Evolutionary conservation across 2,113 vertebrate species (phyloP), one percentile per base, ranked within the genome.

Genomic region (Petrocephalus microphthalmus): DNA sequence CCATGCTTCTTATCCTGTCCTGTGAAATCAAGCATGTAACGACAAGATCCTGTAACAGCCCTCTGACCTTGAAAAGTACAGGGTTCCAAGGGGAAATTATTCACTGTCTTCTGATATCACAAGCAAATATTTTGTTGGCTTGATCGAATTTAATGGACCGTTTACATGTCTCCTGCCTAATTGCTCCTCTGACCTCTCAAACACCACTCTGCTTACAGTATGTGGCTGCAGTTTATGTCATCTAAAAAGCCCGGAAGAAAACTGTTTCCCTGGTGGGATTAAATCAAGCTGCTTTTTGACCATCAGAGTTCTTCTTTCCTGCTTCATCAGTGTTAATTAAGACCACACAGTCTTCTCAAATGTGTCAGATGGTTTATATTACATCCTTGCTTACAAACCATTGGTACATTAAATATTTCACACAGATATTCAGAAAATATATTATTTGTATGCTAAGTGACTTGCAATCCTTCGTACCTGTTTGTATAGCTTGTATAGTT

Each of bases 81-180:
- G 45, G 37, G 22, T 81, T 45, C 42, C 15, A 42, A 45, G 33
- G 19, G 20, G 45, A 83, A 83, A 83, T 49, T 47, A 45, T 83
- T 49, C 17, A 47, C 19, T 82, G 78, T 82, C 78, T 45, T 42
- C 33, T 47, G 20, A 20, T 19, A 47, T 22, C 33, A 82, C 15
- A 82, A 22, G 42, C 33, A 11, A 42, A 64, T 51, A 25, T 64
- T 49, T 64, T 52, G 7, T n/a, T 25, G 15, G 89, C 84, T 85
- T 85, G 57, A 22, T 45, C 5, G 29, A 19, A 84, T 22, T 3
- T 56, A 25, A 86, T 86, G 71, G 87, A 87, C 88, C 90, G 90
- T 89, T 84, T 85, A 60, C 54, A 81, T 5, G 45, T 87, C 49
- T 87, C 33, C 7, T 84, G 67, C 85, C 86, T 90, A 88, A 91